Evolutionary conservation across 1,140 invertebrate species (phyloP).

Genomic region (Drosophila insularis): DNA sequence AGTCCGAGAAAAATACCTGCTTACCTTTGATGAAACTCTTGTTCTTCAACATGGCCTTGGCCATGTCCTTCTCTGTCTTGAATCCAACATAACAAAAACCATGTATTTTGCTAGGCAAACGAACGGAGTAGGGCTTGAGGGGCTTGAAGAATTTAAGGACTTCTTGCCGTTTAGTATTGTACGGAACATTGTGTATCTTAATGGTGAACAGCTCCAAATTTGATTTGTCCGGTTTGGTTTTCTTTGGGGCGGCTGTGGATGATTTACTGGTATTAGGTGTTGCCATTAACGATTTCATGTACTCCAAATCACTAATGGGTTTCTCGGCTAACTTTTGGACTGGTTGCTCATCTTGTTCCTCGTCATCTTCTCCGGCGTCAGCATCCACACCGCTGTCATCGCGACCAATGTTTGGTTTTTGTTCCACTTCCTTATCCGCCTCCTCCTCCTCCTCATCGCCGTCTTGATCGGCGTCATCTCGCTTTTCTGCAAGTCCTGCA

Average conservation of each 20-base stretch:
- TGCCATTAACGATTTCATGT: conserved; percentile 85
- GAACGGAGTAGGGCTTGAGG: conserved; percentile 89
- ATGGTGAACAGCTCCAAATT: conserved; percentile 84
- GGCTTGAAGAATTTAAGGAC: conserved; percentile 90
- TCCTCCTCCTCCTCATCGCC: conserved; percentile 76
- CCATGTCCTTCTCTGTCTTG: conserved; percentile 90
- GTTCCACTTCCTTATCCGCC: conserved; percentile 52
- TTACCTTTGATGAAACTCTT: conserved; percentile 92
- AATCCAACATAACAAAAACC: conserved; percentile 97
- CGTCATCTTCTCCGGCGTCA: conserved; percentile 44
- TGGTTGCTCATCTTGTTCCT: conserved; percentile 63
- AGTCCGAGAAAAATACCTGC: conserved; percentile 86
- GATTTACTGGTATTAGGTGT: conserved; percentile 75
- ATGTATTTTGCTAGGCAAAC: conserved; percentile 89
- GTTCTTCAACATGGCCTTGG: conserved; percentile 92
- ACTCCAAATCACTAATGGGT: conserved; percentile 89
- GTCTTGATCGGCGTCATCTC: conserved; percentile 52
- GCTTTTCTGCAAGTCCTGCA: conserved; percentile 70
- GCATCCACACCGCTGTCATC: conserved; percentile 67
- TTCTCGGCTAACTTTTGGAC: conserved; percentile 85
- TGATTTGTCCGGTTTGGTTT: conserved; percentile 45
- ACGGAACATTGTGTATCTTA: conserved; percentile 80
- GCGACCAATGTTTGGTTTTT: conserved; percentile 2
- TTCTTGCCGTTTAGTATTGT: conserved; percentile 76
- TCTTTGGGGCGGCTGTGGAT: conserved; percentile 21